Conservation (phyloP, 2,113 vertebrate genomes). For the Quiscalus mexicanus region DNA sequence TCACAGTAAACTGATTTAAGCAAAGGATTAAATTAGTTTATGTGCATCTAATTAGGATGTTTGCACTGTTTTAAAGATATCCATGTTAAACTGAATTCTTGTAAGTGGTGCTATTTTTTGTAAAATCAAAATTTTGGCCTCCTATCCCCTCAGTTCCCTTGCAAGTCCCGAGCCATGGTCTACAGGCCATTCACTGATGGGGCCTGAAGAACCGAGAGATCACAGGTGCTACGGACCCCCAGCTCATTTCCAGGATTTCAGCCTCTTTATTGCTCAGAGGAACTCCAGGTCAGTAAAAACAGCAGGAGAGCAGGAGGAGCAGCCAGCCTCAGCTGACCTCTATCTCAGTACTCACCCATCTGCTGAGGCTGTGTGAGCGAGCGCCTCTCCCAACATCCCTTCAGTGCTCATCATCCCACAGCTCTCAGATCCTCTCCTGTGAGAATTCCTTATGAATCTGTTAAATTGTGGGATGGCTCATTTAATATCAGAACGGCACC, state of each 20-base stretch:
- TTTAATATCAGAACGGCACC: neutral
- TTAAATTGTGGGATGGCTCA: neutral
- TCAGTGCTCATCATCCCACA: neutral
- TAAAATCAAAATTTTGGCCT: neutral
- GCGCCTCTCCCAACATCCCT: rapidly evolving
- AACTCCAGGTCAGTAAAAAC: conserved; percentile 24
- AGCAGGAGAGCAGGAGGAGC: neutral
- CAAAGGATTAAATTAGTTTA: conserved; percentile 14
- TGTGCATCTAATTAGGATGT: neutral
- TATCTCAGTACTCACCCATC: neutral
- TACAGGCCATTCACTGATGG: neutral
- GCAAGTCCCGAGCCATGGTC: neutral
- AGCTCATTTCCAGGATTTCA: neutral
- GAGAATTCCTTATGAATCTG: neutral
- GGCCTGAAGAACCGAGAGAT: neutral
- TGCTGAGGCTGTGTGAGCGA: neutral
- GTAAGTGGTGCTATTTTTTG: neutral
- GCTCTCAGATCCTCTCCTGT: neutral
- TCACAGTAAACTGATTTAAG: neutral
- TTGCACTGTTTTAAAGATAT: conserved; percentile 7
- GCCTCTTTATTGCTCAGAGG: neutral
- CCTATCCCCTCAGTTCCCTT: neutral
- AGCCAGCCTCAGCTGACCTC: neutral
- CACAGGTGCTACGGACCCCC: neutral
- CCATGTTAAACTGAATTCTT: neutral